Base-by-base conservation (phyloP, 2,888 invertebrate genomes). In the Lydus trimaculatus region DNA sequence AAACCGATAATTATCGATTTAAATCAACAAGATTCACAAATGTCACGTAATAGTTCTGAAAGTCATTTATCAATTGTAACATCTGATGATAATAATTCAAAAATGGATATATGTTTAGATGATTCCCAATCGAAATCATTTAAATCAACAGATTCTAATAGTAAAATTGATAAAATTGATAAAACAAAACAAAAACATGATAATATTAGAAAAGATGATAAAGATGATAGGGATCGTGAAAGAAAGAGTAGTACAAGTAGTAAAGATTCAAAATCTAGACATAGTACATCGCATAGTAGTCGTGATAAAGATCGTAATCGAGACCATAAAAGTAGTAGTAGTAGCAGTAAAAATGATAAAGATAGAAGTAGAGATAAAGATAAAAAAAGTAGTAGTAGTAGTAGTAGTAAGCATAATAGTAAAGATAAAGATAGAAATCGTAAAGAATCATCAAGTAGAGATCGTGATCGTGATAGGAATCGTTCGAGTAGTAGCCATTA, bases 1-100 rank as follows among this genome's bases (percentile, higher is more conserved):
- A 78, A 78, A 72, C 56, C 13, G n/a, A 66, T 73, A 58, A 77
- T 77, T 61, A 74, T 79, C 64, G 87, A 87, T 61, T 78, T 83
- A 33, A 83, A 84, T 0, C 87, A 86, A 77, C 90, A 91, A 71
- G 90, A 91, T 70, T 89, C 90, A 0, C 88, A 90, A 62, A 80
- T 89, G 0, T 90, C 90, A 0, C 89, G 89, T 80, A 89, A 90
- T 20, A 90, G 90, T 28, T 90, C 89, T 5, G 89, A 89, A 67
- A 90, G 89, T 66, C 85, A 86, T 23, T 78, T 89, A 31, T 90
- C 89, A 0, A 86, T 87, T 59, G 86, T 87, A 2, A 87, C 87
- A 0, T 87, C 87, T 48, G 88, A 88, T 64, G 86, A 87, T 13
- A 86, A 84, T 64, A 86, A 84, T 64, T 84, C 84, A 39, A 85